phyloP scores from a whole-genome alignment of 1,140 invertebrate genomes.

The Zaprionus africanus region DNA sequence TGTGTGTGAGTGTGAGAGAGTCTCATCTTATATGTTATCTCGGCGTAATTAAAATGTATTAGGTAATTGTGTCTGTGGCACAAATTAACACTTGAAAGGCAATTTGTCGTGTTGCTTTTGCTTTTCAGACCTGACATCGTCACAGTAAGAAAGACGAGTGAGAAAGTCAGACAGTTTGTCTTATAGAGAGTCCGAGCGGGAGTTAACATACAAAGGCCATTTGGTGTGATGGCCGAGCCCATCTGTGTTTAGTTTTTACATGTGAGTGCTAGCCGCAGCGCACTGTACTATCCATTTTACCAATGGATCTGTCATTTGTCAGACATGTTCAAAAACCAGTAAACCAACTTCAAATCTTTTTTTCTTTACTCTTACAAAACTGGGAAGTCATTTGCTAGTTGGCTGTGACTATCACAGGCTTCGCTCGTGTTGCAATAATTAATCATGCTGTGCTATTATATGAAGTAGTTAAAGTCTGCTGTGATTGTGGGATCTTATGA shows the following conservation, averaged over 20 bases:
- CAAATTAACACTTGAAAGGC: conserved; percentile 77
- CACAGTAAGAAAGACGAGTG: conserved; percentile 19
- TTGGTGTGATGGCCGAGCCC: conserved; percentile 7
- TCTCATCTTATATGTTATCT: conserved; percentile 50
- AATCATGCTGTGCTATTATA: neutral
- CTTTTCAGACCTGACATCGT: conserved; percentile 37
- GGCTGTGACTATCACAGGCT: neutral
- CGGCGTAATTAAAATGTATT: conserved; percentile 78
- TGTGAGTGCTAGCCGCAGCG: neutral
- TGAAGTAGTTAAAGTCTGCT: neutral
- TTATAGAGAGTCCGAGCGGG: neutral
- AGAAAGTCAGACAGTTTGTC: conserved; percentile 25
- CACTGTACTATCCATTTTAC: neutral
- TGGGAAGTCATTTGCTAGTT: neutral
- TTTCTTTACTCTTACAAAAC: neutral
- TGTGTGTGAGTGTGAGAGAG: conserved; percentile 10
- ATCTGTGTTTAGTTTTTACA: conserved; percentile 12
- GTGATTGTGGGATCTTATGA: neutral
- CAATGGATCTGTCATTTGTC: conserved; percentile 10
- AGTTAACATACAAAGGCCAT: conserved; percentile 18
- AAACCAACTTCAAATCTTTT: conserved; percentile 1
- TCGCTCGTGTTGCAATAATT: neutral
- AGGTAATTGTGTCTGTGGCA: conserved; percentile 81
- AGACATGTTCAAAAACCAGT: neutral
- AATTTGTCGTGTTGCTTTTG: conserved; percentile 68